phyloP scores from a whole-genome alignment of 1,140 invertebrate genomes.

The Tigriopus japonicus region DNA sequence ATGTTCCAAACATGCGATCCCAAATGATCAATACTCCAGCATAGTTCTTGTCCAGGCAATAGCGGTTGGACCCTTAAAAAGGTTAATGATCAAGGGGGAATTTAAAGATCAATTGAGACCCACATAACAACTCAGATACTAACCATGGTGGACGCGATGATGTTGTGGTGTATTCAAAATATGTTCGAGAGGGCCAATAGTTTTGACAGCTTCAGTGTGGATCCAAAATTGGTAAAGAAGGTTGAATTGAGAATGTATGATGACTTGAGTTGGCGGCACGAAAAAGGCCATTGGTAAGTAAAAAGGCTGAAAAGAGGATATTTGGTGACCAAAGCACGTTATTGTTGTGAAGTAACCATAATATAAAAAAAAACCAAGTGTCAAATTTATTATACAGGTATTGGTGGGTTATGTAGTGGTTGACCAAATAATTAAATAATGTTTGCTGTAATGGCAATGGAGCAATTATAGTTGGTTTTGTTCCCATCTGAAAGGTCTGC shows the following conservation, averaged over 20 bases:
- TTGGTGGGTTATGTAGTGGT: no score
- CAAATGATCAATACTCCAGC: constrained; percentile 41
- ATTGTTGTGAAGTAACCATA: no score
- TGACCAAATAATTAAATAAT: no score
- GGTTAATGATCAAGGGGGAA: no score
- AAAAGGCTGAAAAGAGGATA: constrained; percentile 24
- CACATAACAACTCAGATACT: no score
- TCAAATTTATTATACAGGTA: no score
- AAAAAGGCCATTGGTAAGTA: constrained; percentile 30
- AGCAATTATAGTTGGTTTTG: no score
- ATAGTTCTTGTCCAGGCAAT: constrained; percentile 45
- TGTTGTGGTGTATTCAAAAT: constrained; percentile 39
- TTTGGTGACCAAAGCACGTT: no score
- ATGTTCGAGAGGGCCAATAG: constrained; percentile 33
- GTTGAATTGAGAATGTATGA: constrained; percentile 32
- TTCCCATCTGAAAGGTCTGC: no score
- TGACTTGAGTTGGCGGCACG: constrained; percentile 27
- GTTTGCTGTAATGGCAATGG: no score
- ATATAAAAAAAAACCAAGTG: no score
- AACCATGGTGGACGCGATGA: constrained; percentile 39
- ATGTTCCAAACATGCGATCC: constrained; percentile 24
- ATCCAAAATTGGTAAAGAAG: constrained; percentile 33
- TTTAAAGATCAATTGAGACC: no score
- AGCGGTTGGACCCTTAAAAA: constrained; percentile 28
- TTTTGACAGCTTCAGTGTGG: constrained; percentile 31